phyloP scores from a whole-genome alignment of 2,797 vertebrate species.

The Spinus olivaceus region DNA sequence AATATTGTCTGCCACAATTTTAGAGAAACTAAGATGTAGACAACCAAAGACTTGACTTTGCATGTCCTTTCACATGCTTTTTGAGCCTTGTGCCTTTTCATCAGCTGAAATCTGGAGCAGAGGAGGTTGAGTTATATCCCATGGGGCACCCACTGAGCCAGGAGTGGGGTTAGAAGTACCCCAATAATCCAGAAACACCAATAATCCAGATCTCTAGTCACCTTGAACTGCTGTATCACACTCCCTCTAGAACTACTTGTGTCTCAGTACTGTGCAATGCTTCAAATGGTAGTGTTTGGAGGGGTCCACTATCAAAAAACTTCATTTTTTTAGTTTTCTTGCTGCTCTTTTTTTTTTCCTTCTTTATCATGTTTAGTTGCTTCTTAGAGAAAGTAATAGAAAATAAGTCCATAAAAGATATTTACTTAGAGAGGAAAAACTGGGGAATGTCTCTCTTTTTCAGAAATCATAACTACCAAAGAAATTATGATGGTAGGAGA shows the following conservation, averaged over 20 bases:
- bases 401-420: neutral
- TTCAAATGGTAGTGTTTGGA: neutral
- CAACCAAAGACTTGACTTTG: neutral
- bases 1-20: neutral
- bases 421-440: neutral
- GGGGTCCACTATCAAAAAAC: neutral
- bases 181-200: neutral
- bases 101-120: neutral
- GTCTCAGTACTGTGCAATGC: neutral
- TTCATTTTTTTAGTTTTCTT: neutral
- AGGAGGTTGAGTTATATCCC: neutral
- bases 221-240: neutral
- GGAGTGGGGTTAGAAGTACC: neutral
- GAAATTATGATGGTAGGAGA: neutral
- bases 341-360: too few relatives aligned
- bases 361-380: neutral
- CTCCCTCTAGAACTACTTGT: accelerated
- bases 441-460: neutral
- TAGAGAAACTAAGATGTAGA: neutral
- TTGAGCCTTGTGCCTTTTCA: neutral
- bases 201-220: neutral
- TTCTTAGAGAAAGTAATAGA: neutral
- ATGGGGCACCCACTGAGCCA: neutral
- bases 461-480: neutral
- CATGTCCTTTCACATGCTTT: neutral